phyloP scores from a whole-genome alignment of 2,888 invertebrate genomes.

The Agriopis aurantiaria region DNA sequence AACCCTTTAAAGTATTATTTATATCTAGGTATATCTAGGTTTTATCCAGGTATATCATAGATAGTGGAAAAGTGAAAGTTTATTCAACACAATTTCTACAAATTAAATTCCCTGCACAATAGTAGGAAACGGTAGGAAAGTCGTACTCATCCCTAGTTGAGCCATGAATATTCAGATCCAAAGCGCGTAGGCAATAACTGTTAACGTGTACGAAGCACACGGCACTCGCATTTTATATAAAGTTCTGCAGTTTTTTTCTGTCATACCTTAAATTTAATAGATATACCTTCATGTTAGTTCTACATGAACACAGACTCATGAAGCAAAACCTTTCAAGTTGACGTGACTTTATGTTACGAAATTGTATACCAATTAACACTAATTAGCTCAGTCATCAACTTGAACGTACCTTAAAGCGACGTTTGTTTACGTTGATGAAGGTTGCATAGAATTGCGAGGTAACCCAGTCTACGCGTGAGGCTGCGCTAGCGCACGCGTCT shows the following conservation, averaged over 20 bases:
- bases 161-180: slow-evolving; percentile 79
- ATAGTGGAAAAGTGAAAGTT: neutral
- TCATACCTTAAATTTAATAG: slow-evolving; percentile 31
- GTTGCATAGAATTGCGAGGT: slow-evolving; percentile 85
- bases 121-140: slow-evolving; percentile 57
- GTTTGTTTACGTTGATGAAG: slow-evolving; percentile 84
- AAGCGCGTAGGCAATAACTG: slow-evolving; percentile 73
- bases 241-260: slow-evolving; percentile 47
- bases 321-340: slow-evolving; percentile 14
- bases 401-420: slow-evolving; percentile 69
- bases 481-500: slow-evolving; percentile 85
- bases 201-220: slow-evolving; percentile 72
- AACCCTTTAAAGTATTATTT: too few relatives aligned
- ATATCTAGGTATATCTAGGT: too few relatives aligned
- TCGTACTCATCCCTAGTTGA: slow-evolving; percentile 59
- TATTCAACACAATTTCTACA: neutral
- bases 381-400: slow-evolving; percentile 53
- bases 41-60: too few relatives aligned
- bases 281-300: slow-evolving; percentile 19
- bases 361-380: slow-evolving; percentile 51
- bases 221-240: slow-evolving; percentile 59
- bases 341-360: slow-evolving; percentile 44
- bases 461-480: slow-evolving; percentile 82
- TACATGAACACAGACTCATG: neutral
- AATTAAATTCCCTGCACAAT: slow-evolving; percentile 23